phyloP scores from a whole-genome alignment of 2,888 invertebrate species.

The Nephrocerus scutellatus region DNA sequence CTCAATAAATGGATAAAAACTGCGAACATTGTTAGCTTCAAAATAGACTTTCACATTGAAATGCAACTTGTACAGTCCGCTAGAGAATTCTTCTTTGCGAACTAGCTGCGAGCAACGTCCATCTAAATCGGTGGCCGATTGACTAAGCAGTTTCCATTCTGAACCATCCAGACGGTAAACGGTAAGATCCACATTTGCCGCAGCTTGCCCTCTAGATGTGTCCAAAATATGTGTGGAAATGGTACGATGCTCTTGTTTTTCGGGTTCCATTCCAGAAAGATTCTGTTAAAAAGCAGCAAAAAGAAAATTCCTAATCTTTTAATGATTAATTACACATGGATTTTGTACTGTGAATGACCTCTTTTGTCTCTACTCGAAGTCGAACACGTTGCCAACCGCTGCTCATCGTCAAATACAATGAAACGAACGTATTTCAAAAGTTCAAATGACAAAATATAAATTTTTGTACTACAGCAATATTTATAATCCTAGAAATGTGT shows the following conservation, averaged over 20 bases:
- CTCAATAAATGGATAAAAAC: slow-evolving; percentile 72
- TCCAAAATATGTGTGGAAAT: slow-evolving; percentile 72
- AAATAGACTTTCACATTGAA: slow-evolving; percentile 70
- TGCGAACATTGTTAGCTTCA: slow-evolving; percentile 52
- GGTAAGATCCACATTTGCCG: slow-evolving; percentile 59
- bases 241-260: slow-evolving; percentile 48
- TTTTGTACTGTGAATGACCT: too few species aligned
- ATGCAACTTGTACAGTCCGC: slow-evolving; percentile 66
- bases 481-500: too few species aligned
- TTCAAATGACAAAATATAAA: background rate
- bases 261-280: too few species aligned
- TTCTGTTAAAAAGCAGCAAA: slow-evolving; percentile 3
- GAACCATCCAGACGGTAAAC: slow-evolving; percentile 53
- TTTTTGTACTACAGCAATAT: background rate
- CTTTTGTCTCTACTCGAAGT: slow-evolving; percentile 30
- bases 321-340: too few species aligned
- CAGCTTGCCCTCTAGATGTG: slow-evolving; percentile 61
- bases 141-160: slow-evolving; percentile 63
- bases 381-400: slow-evolving; percentile 30
- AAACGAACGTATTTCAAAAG: background rate
- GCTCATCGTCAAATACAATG: slow-evolving; percentile 24
- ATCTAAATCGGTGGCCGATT: slow-evolving; percentile 56
- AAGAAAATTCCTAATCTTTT: too few species aligned
- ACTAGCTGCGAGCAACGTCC: slow-evolving; percentile 62
- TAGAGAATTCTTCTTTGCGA: slow-evolving; percentile 53